Evolutionary conservation across 1,140 invertebrate genomes (phyloP), one percentile per base, ranked within the genome.

Genomic region (Hyles vespertilio): DNA sequence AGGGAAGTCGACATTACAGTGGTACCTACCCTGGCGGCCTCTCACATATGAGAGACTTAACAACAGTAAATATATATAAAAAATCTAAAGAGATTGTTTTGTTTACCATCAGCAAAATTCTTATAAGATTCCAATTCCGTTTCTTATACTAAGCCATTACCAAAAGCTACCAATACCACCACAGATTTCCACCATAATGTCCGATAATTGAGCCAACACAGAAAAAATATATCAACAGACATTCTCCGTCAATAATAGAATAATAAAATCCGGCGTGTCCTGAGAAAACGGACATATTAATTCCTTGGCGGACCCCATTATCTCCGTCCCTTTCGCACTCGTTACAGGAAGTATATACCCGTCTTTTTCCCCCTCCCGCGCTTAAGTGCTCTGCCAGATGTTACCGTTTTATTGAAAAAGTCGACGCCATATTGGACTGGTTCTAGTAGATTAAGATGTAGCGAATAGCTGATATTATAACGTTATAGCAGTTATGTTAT

Each of bases 391-490:
- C 62, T 43, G 49, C 72, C 81, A 84, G 81, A 84, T 84, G 81
- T 81, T 79, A 70, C 77, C 77, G 71, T 84, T 84, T 84, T 82
- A 84, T 84, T 84, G 81, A 84, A 84, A 84, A 82, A 84, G 67
- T 82, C 76, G 63, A 67, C 65, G 67, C 79, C 77, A 82, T 82
- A 69, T 77, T 82, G 81, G 68, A 79, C 67, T 76, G 76, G 69
- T 76, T 11, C 71, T 71, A 82, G 74, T 82, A 72, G 81, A 84
- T 84, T 84, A 84, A 84, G 81, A 82, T 81, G 81, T 84, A 64
- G 70, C 65, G 57, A 65, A 32, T 54, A 57, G 47, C 49, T 8
- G 8, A 5, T 40, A 8, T 40, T 40, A 5, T 11, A 53, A 12
- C n/a, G 52, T 54, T 52, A 52, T 52, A 54, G 43, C 52, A 12